phyloP scores from a whole-genome alignment of 2,113 vertebrate species.

The Pristiophorus japonicus region DNA sequence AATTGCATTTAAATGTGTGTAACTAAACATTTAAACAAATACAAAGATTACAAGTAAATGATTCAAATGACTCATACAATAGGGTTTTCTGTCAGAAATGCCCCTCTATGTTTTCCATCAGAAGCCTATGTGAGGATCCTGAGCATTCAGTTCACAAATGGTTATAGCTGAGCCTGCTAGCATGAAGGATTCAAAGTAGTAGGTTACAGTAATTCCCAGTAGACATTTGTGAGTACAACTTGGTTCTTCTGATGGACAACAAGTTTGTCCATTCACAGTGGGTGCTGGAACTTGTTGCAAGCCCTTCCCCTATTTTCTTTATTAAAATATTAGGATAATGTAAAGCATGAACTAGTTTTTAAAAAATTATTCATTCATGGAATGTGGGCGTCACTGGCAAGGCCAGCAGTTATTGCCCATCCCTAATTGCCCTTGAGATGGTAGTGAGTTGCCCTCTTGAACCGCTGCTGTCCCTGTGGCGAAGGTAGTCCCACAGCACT shows the following conservation, averaged over 20 bases:
- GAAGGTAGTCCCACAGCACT: too few species aligned
- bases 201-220: neutral
- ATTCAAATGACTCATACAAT: neutral
- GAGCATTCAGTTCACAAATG: neutral
- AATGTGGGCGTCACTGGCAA: too few species aligned
- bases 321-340: neutral
- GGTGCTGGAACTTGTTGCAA: too few species aligned
- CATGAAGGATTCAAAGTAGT: too few species aligned
- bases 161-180: neutral
- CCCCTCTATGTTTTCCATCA: neutral
- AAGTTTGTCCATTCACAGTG: neutral
- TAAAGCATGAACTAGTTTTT: neutral
- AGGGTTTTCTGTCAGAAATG: neutral
- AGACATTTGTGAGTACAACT: neutral
- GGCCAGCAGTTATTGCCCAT: too few species aligned
- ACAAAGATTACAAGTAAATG: too few species aligned
- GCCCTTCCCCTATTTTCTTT: too few species aligned
- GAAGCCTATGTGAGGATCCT: neutral
- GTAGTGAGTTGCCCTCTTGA: neutral
- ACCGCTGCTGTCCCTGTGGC: too few species aligned
- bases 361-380: too few species aligned
- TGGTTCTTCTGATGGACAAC: neutral
- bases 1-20: neutral
- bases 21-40: too few species aligned
- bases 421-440: neutral